phyloP scores from a whole-genome alignment of 2,797 vertebrate genomes.

The Molothrus aeneus region DNA sequence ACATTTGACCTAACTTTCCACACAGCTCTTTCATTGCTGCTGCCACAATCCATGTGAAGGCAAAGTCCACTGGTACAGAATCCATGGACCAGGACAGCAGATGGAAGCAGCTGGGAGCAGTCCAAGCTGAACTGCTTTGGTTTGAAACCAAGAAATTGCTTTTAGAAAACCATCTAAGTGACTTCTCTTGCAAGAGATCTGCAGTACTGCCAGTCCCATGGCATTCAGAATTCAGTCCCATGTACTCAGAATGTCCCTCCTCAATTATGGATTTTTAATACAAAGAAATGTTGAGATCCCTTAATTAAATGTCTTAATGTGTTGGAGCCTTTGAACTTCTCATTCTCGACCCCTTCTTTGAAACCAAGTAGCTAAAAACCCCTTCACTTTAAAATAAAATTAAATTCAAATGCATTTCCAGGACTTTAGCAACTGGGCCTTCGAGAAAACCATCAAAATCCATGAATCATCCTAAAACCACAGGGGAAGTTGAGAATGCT shows the following conservation, averaged over 20 bases:
- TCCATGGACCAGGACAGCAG: not conserved
- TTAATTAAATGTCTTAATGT: not conserved
- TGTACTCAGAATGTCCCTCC: not conserved
- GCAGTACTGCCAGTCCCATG: not conserved
- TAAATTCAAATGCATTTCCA: constrained; percentile 1
- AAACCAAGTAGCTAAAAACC: not conserved
- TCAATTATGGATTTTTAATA: not conserved
- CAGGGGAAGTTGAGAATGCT: constrained; percentile 20
- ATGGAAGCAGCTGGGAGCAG: not conserved
- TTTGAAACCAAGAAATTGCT: not conserved
- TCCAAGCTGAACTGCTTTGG: not conserved
- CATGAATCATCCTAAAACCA: constrained; percentile 52
- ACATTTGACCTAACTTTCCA: not conserved
- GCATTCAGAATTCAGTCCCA: not conserved
- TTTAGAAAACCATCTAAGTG: not conserved
- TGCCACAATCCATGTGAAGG: not conserved
- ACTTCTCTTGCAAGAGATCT: not conserved
- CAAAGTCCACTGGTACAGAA: not conserved
- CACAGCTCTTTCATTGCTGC: not conserved
- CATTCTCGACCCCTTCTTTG: not conserved
- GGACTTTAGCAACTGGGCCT: not conserved
- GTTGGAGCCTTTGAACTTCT: not conserved
- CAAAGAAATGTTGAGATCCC: not conserved
- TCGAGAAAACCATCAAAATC: constrained; percentile 16
- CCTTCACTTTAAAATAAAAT: not conserved